Evolutionary conservation across 92 coral and sea anemone genomes (phyloP).

Genomic region (Pocillopora meandrina): DNA sequence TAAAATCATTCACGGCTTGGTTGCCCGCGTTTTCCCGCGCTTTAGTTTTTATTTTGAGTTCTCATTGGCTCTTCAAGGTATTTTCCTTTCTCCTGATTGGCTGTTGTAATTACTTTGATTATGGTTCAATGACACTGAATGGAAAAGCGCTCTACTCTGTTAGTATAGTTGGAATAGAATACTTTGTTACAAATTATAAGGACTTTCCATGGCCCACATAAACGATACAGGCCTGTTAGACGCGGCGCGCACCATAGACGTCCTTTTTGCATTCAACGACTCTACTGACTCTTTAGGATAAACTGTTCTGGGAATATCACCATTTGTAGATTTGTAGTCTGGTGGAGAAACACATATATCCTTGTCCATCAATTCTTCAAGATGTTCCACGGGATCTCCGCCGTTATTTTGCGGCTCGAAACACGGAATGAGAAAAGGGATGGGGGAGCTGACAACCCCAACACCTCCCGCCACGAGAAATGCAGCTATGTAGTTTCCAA

Average conservation of each 20-base stretch:
- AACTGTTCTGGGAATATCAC: neutral
- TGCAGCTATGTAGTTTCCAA: slow-evolving; percentile 26
- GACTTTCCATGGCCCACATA: slow-evolving; percentile 38
- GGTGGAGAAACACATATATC: neutral
- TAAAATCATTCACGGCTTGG: too few species aligned
- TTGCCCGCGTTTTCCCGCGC: too few species aligned
- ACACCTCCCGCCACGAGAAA: slow-evolving; percentile 33
- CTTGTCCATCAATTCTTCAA: slow-evolving; percentile 42
- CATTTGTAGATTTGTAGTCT: neutral
- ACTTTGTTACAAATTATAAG: neutral
- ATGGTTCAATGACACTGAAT: too few species aligned
- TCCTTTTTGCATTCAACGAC: neutral
- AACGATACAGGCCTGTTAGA: slow-evolving; percentile 37
- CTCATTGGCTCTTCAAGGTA: too few species aligned
- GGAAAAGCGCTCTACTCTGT: too few species aligned
- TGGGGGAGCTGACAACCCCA: slow-evolving; percentile 5
- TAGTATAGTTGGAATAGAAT: too few species aligned
- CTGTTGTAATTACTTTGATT: too few species aligned
- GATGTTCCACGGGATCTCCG: neutral
- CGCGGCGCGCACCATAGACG: neutral
- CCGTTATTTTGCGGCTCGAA: neutral
- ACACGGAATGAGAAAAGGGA: slow-evolving; percentile 32
- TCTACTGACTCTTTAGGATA: neutral
- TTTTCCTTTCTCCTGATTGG: too few species aligned
- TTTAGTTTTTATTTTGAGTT: too few species aligned